phyloP scores from a whole-genome alignment of 2,888 invertebrate genomes.

The Megastigmus dorsalis region DNA sequence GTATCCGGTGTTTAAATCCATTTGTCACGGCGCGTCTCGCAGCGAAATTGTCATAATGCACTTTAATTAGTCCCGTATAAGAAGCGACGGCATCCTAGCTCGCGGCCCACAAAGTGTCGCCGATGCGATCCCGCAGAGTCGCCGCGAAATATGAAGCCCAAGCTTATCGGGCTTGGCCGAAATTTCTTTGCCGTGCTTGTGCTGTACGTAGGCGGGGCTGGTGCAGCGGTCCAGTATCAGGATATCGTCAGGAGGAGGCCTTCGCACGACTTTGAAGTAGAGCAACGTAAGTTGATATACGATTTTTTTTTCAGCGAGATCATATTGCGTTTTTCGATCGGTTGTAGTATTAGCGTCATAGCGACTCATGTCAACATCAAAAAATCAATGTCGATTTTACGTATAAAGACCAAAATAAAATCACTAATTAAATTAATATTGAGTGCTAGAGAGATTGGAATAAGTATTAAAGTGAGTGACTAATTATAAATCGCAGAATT shows the following conservation, averaged over 20 bases:
- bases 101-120: not conserved
- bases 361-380: no score
- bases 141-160: not conserved
- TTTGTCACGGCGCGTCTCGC: constrained; percentile 60
- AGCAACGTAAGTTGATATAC: constrained; percentile 61
- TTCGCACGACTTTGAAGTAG: constrained; percentile 43
- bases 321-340: no score
- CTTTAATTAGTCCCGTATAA: constrained; percentile 33
- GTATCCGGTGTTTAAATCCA: constrained; percentile 59
- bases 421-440: no score
- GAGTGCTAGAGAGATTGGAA: no score
- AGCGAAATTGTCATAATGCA: constrained; percentile 8
- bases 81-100: not conserved
- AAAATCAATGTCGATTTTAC: no score
- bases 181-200: not conserved
- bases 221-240: not conserved
- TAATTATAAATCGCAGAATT: no score
- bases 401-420: no score
- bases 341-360: no score
- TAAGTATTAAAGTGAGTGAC: no score
- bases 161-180: not conserved
- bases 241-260: not conserved
- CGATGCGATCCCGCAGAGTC: constrained; percentile 1
- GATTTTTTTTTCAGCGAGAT: not conserved
- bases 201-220: not conserved